phyloP scores from a whole-genome alignment of 2,113 vertebrate species.

The Andinoacara biseriatus region DNA sequence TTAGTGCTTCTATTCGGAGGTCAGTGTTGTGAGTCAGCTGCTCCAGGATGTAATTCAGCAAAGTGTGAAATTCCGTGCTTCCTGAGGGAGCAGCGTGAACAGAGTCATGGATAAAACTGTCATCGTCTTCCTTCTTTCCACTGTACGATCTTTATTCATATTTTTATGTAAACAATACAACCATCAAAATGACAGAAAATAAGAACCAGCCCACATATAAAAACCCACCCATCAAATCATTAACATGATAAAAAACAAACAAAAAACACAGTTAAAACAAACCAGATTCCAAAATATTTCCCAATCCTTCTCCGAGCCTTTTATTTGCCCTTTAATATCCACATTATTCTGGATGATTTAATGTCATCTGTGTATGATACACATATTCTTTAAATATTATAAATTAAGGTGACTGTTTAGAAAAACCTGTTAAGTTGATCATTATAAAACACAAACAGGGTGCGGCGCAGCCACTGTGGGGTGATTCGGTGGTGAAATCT shows the following conservation, averaged over 20 bases:
- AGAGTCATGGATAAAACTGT: neutral
- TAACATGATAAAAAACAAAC: rapidly evolving
- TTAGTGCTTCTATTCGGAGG: neutral
- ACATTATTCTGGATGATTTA: rapidly evolving
- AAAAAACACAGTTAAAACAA: neutral
- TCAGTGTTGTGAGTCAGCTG: neutral
- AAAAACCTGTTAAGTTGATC: too few relatives aligned
- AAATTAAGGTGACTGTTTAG: neutral
- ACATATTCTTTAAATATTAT: too few relatives aligned
- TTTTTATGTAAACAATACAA: neutral
- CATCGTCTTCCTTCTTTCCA: neutral
- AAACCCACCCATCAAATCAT: neutral
- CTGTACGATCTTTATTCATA: too few relatives aligned
- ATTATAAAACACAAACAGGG: neutral
- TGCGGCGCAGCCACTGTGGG: rapidly evolving
- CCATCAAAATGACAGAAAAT: rapidly evolving
- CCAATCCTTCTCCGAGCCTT: neutral
- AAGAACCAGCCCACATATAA: neutral
- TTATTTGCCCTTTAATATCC: neutral
- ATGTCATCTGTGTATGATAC: neutral
- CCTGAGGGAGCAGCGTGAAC: neutral
- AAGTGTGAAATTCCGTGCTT: neutral
- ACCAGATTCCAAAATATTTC: neutral
- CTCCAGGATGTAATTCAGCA: neutral
- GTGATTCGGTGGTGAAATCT: rapidly evolving